Base-by-base conservation (phyloP, 2,113 vertebrate species). In the Panurus biarmicus region DNA sequence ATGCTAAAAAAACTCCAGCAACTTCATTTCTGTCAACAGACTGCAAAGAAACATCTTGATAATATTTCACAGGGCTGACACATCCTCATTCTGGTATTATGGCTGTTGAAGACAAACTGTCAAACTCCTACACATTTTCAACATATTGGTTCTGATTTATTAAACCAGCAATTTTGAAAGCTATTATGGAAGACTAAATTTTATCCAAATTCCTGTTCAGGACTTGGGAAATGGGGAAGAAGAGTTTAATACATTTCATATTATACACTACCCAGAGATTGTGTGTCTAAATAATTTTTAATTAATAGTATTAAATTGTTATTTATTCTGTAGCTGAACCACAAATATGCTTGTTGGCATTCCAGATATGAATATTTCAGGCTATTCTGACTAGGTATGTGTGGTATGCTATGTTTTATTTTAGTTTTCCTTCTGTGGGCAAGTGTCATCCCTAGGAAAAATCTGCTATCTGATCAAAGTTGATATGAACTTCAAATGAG, bases 61-160 rank as follows among this genome's bases (percentile, higher is more conserved):
- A 89, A 21, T 87, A 76, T 73, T 82, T 72, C 82, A 73, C 15
- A 58, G 51, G 35, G 58, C 33, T 87, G 84, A 91, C 80, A 80
- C 9, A 19, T 79, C 42, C 33, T 94, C 22, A 79, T 76, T 54
- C 74, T 83, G 62, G 50, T 75, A 66, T 66, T 92, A 58, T 12
- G 19, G 57, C 66, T 87, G n/a, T 35, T 84, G 87, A 62, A 89
- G 91, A 78, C 48, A 72, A 93, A 45, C 57, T 93, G 84, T 82
- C 83, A 79, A 61, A 75, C 86, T 90, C 87, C 90, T 81, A 85
- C 85, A 77, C 19, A 8, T 74, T 90, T 91, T 76, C 61, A 94
- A 35, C 4, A 0, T 80, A 73, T 60, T 88, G 64, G 29, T 75
- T 78, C 61, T 78, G 73, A 92, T 82, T 94, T 86, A 90, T 82